A percentile compares a stretch with the other conserved stretches of the same genome.
Conservation (phyloP, 1,140 invertebrate genomes). For the Planococcus citri region DNA sequence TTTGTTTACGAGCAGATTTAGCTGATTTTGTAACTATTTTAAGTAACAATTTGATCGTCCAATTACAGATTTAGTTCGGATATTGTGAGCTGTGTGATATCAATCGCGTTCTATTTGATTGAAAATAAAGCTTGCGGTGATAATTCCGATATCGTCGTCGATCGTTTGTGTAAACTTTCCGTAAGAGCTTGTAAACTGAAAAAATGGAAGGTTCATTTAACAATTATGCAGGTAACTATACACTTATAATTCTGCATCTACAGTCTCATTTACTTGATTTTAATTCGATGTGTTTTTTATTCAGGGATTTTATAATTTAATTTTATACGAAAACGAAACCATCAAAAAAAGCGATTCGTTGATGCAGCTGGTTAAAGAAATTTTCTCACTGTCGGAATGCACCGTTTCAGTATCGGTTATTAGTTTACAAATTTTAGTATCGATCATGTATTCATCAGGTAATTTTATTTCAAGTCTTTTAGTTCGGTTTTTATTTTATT, state of each 20-base stretch:
- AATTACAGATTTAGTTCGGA: not conserved
- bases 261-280: not conserved
- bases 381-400: not conserved
- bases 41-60: not conserved
- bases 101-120: not conserved
- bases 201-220: not conserved
- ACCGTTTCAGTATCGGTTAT: not conserved
- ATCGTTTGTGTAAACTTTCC: slow-evolving; percentile 8
- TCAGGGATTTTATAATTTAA: slow-evolving; percentile 4
- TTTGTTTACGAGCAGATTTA: not conserved
- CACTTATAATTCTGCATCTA: too few species aligned
- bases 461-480: not conserved
- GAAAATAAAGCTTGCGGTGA: slow-evolving; percentile 12
- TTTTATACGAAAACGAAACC: not conserved
- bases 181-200: not conserved
- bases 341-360: not conserved
- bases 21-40: too few species aligned
- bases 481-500: not conserved
- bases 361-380: not conserved
- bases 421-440: not conserved
- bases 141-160: not conserved
- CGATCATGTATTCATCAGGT: not conserved
- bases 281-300: not conserved
- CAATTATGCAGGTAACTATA: not conserved
- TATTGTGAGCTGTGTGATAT: not conserved